Evolutionary conservation across 1,140 invertebrate species (phyloP).

Genomic region (Acromyrmex heyeri): DNA sequence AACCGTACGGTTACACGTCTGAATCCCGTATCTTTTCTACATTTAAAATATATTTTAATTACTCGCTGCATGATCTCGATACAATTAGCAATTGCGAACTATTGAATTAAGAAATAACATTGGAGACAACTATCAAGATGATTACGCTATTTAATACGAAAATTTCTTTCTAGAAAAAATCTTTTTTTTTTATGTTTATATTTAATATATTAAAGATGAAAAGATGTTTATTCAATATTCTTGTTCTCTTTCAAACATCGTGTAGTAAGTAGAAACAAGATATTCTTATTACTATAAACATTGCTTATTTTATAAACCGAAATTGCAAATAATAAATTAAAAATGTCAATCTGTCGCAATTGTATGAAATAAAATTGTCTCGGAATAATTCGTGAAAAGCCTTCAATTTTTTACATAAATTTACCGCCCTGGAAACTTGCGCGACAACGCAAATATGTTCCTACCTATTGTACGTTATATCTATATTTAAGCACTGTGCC

Average conservation of each 20-base stretch:
- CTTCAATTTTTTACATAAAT: slow-evolving; percentile 7
- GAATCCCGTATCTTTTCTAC: slow-evolving; percentile 52
- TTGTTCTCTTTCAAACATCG: not conserved
- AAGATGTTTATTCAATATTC: not conserved
- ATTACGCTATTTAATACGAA: not conserved
- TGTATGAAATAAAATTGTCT: not conserved
- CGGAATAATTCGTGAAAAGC: not conserved
- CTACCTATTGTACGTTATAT: slow-evolving; percentile 40
- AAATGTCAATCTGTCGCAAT: not conserved
- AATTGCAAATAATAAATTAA: not conserved
- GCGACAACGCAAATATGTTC: slow-evolving; percentile 36
- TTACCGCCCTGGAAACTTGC: not conserved
- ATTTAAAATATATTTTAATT: slow-evolving; percentile 6
- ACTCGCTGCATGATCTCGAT: not conserved
- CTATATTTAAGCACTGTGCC: slow-evolving; percentile 39
- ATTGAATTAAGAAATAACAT: slow-evolving; percentile 42
- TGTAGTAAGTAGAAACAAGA: not conserved
- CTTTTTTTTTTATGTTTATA: not conserved
- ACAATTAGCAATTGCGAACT: slow-evolving; percentile 64
- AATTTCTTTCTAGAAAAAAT: not conserved
- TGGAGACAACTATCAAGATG: not conserved
- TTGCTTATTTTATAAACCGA: not conserved
- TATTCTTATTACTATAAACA: slow-evolving; percentile 6
- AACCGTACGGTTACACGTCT: not conserved
- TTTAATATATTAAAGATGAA: not conserved